Conservation (phyloP, 2,888 invertebrate species). For the Caenorhabditis sulstoni region DNA sequence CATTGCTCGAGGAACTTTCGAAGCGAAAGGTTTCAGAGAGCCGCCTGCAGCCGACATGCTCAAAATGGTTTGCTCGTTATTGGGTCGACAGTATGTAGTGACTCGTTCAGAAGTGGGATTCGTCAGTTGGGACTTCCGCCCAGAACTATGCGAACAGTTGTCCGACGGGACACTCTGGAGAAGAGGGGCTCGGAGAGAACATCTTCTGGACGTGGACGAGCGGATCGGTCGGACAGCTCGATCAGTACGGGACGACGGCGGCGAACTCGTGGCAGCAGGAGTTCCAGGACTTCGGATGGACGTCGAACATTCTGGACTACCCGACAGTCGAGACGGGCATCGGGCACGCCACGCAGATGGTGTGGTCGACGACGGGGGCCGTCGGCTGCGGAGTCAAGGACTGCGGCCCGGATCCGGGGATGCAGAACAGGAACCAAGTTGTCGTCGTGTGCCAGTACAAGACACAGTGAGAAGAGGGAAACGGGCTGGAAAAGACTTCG, state of each 20-base stretch:
- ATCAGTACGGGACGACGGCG: conserved; percentile 1
- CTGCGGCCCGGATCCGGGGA: conserved; percentile 17
- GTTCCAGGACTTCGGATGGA: conserved; percentile 54
- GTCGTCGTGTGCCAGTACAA: conserved; percentile 59
- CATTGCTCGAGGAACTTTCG: conserved; percentile 24
- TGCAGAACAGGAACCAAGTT: conserved; percentile 42
- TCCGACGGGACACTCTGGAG: conserved; percentile 22
- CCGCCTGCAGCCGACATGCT: conserved; percentile 27
- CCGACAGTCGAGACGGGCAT: conserved; percentile 45
- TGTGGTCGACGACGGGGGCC: conserved; percentile 36
- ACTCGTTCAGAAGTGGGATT: conserved; percentile 22
- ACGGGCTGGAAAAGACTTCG: neutral
- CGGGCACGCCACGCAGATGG: conserved; percentile 61
- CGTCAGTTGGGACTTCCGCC: conserved; percentile 12
- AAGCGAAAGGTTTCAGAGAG: conserved; percentile 10
- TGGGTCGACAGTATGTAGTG: too few species aligned
- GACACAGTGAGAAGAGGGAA: conserved; percentile 16
- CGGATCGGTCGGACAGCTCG: neutral
- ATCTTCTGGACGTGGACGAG: conserved; percentile 19
- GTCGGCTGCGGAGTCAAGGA: conserved; percentile 58
- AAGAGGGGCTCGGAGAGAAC: conserved; percentile 28
- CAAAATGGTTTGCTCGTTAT: conserved; percentile 26
- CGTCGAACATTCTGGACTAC: conserved; percentile 9
- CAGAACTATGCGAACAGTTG: conserved; percentile 38
- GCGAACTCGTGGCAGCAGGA: conserved; percentile 40